Evolutionary conservation across 2,888 invertebrate genomes (phyloP).

Genomic region (Thysanoteuthis rhombus): DNA sequence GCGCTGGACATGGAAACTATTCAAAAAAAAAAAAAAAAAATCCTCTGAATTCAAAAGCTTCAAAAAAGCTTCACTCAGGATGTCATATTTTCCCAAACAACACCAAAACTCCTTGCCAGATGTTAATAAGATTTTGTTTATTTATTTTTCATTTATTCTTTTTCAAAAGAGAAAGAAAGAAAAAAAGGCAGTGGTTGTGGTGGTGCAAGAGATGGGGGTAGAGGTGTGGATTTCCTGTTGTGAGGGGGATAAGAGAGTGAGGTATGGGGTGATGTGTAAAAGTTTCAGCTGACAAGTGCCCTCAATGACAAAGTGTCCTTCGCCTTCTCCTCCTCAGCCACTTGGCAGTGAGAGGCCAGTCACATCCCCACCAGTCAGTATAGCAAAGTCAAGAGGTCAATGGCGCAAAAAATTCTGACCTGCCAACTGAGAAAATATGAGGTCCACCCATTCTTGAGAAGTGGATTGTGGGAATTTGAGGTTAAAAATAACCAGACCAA

Average conservation of each 20-base stretch:
- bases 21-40: no score
- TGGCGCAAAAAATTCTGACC: background rate
- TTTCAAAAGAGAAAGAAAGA: background rate
- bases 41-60: no score
- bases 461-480: background rate
- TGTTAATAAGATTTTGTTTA: background rate
- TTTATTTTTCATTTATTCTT: no score
- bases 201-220: background rate
- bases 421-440: background rate
- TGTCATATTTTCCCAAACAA: background rate
- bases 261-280: background rate
- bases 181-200: background rate
- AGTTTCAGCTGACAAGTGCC: background rate
- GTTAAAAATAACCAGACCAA: background rate
- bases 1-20: no score
- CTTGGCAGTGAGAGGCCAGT: background rate
- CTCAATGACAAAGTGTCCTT: background rate
- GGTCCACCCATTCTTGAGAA: background rate
- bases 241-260: background rate
- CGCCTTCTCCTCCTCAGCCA: background rate
- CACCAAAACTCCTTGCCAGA: background rate
- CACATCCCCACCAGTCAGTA: background rate
- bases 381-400: background rate
- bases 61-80: no score
- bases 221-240: background rate